These are phyloP conservation scores for Leptarthrus brevirostris DNA, from an alignment of 2,888 invertebrate genomes.

Conservation along the genomic window DNA sequence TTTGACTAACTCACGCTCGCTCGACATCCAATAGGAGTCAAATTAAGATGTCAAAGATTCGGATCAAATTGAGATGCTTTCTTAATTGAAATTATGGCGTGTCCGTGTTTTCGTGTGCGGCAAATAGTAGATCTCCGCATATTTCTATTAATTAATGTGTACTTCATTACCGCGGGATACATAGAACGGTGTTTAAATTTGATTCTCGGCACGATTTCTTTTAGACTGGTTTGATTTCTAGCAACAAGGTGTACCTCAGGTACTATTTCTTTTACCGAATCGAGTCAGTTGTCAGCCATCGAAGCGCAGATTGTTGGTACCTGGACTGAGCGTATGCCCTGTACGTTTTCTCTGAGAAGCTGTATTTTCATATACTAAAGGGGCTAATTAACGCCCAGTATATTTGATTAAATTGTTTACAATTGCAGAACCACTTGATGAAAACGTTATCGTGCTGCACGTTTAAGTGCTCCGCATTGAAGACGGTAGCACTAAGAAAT, in stretches of 20 bases:
- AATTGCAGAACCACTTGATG: conserved; percentile 49
- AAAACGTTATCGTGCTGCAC: too few species aligned
- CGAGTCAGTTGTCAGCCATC: too few species aligned
- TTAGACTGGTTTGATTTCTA: conserved; percentile 37
- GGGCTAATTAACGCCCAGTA: conserved; percentile 51
- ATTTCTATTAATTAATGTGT: conserved; percentile 53
- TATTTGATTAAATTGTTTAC: conserved; percentile 54
- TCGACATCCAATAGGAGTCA: conserved; percentile 48
- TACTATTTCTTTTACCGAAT: conserved; percentile 2
- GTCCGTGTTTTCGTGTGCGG: conserved; percentile 35
- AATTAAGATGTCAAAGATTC: conserved; percentile 54
- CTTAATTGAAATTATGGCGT: conserved; percentile 52
- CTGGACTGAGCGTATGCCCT: conserved; percentile 5
- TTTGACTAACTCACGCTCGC: conserved; percentile 53
- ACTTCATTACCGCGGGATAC: conserved; percentile 45
- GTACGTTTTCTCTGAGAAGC: conserved; percentile 29
- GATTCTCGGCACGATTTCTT: conserved; percentile 51
- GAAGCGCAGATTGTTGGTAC: conserved; percentile 6
- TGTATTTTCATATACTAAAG: conserved; percentile 29
- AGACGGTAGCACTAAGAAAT: too few species aligned
- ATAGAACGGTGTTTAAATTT: conserved; percentile 47
- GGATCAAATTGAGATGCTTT: conserved; percentile 53
- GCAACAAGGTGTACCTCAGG: conserved; percentile 4
- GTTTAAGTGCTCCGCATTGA: too few species aligned
- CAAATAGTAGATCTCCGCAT: conserved; percentile 48